Conservation (phyloP, 2,113 vertebrate species). For the Brevimyrus niger region DNA sequence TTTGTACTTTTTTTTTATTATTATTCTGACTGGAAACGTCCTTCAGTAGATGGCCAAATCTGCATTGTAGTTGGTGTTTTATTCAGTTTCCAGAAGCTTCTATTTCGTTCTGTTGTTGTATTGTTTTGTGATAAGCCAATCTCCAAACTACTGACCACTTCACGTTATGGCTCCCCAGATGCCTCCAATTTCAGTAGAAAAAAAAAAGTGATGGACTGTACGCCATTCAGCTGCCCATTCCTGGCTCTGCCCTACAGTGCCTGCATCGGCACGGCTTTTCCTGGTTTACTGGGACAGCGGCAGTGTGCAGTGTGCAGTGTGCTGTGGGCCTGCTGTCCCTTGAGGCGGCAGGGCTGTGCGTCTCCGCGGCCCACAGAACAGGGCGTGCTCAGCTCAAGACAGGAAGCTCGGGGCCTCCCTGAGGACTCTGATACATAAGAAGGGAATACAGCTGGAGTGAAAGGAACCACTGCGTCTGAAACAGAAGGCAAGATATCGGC, state of each 20-base stretch:
- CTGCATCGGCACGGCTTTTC: neutral
- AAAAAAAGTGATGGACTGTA: slow-evolving; percentile 27
- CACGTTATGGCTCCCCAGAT: slow-evolving; percentile 28
- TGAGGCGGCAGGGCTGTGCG: neutral
- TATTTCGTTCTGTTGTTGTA: neutral
- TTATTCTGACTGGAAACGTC: neutral
- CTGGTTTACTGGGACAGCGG: neutral
- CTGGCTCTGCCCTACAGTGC: neutral
- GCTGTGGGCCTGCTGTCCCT: neutral
- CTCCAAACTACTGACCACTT: slow-evolving; percentile 26
- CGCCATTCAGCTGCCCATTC: neutral
- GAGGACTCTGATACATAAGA: slow-evolving; percentile 74
- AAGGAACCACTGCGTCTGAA: slow-evolving; percentile 88
- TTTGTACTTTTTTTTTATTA: neutral
- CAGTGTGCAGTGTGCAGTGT: no score
- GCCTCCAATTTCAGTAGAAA: slow-evolving; percentile 20
- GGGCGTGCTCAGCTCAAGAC: slow-evolving; percentile 35
- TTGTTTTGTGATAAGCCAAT: neutral
- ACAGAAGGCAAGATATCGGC: slow-evolving; percentile 74
- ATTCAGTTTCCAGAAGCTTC: neutral
- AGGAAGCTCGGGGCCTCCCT: slow-evolving; percentile 65
- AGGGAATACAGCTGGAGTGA: slow-evolving; percentile 81
- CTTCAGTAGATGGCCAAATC: neutral
- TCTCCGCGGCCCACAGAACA: neutral
- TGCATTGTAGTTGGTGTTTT: neutral